A percentile compares a stretch with the other conserved stretches of the same genome.
Evolutionary conservation across 2,888 invertebrate genomes (phyloP).

Genomic region (Phaonia tiefii): DNA sequence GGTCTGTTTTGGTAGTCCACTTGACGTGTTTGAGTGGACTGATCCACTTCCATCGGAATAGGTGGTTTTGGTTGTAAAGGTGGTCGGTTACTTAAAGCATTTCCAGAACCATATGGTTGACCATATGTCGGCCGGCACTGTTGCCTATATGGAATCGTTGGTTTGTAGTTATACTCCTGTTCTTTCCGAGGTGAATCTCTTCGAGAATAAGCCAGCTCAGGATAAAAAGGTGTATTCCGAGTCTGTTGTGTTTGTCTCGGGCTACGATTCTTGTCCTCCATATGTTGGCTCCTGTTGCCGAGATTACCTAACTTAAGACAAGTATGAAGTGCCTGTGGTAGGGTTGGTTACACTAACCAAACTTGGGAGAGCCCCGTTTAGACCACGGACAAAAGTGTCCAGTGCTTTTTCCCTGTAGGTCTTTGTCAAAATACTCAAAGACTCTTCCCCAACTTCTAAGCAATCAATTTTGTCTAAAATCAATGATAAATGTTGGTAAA

Average conservation of each 20-base stretch:
- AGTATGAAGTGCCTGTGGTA: constrained; percentile 10
- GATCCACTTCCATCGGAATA: constrained; percentile 41
- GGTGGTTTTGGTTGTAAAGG: constrained; percentile 46
- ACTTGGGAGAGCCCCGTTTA: constrained; percentile 41
- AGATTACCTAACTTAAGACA: constrained; percentile 30
- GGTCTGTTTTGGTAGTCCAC: constrained; percentile 47
- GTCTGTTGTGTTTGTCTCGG: no score
- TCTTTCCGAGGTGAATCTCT: neutral
- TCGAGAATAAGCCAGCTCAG: constrained; percentile 10
- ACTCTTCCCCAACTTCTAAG: constrained; percentile 18
- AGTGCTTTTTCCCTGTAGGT: constrained; percentile 37
- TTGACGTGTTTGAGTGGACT: constrained; percentile 32
- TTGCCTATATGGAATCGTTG: neutral
- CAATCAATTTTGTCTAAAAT: constrained; percentile 44
- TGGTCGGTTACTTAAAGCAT: neutral
- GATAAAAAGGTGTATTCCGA: neutral
- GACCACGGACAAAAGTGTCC: constrained; percentile 38
- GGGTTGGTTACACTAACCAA: constrained; percentile 59
- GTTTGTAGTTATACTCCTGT: no score
- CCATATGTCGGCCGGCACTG: neutral
- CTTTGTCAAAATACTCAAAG: constrained; percentile 4
- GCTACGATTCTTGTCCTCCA: neutral
- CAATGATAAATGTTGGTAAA: constrained; percentile 4
- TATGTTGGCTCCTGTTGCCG: neutral
- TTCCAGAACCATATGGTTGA: no score